Evolutionary conservation across 1,140 invertebrate species (phyloP), one percentile per base, ranked within the genome.

Genomic region (Ruditapes philippinarum): DNA sequence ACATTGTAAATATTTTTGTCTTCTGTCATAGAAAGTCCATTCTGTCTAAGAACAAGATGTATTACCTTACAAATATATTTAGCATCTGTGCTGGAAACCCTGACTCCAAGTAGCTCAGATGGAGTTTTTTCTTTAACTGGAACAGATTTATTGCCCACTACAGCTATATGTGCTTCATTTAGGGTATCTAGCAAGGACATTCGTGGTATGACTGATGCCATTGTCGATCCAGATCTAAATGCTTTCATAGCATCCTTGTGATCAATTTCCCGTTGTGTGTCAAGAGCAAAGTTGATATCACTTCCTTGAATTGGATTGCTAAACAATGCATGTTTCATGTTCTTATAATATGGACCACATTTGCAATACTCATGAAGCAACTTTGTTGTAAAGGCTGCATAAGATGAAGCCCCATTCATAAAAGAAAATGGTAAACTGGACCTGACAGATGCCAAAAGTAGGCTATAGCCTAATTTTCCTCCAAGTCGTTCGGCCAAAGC

Each of bases 371-470:
- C 49, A 45, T 89, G 68, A 7, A 89, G 28, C 3, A 82, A 28
- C 11, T 45, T 36, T 36, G 40, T 42, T 49, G 62, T 73, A 38
- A 70, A 88, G 19, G 65, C 65, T 25, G 78, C 68, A 74, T 82
- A 83, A n/a, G 78, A 89, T 40, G 49, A 36, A 25, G 87, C 65
- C 5, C 79, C 79, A 62, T 83, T 83, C 62, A 76, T 11, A 62
- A 74, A 89, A 5, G 79, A 57, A 82, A 82, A 89, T 42, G 78
- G 79, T 22, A 89, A 33, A 25, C 54, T 45, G 7, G 76, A 80
- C 25, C 80, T 88, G 1, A 89, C 68, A 42, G 60, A 42, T n/a
- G 28, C 65, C 25, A 89, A 38, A 0, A 89, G 11, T 22, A 82
- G 62, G n/a, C 22, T 57, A 28, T 89, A 89, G 7, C 87, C 79